These are phyloP conservation scores for Oplegnathus fasciatus DNA, from an alignment of 2,113 vertebrate genomes.

Conservation along the genomic window DNA sequence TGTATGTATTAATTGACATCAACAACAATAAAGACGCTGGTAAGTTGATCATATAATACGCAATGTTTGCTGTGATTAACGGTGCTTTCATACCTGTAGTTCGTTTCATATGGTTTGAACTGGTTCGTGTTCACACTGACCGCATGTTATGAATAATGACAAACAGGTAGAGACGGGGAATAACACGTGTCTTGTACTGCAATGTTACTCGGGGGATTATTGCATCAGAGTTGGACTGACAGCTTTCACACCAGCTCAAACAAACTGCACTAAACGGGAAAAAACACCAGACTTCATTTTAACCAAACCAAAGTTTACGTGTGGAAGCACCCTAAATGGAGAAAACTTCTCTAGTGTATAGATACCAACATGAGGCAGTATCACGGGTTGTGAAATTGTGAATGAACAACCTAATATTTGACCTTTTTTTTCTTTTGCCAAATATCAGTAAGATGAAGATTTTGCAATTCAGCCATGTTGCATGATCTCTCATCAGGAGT, in stretches of 20 bases:
- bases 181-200: too few species aligned
- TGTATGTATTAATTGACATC: slow-evolving; percentile 14
- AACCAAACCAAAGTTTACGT: background rate
- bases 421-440: background rate
- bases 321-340: background rate
- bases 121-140: background rate
- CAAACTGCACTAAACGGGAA: too few species aligned
- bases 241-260: background rate
- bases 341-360: background rate
- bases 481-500: slow-evolving; percentile 23
- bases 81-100: background rate
- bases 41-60: background rate
- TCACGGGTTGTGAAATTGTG: background rate
- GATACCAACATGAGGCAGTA: background rate
- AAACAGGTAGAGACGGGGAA: too few species aligned
- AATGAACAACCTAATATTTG: background rate
- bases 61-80: background rate
- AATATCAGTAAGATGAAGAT: background rate
- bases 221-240: background rate
- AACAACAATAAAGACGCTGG: background rate
- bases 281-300: background rate
- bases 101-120: background rate
- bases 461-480: slow-evolving; percentile 1
- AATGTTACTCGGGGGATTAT: too few species aligned
- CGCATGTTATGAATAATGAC: background rate